phyloP scores from a whole-genome alignment of 2,888 invertebrate species.

The Gandaritis pyraliata region DNA sequence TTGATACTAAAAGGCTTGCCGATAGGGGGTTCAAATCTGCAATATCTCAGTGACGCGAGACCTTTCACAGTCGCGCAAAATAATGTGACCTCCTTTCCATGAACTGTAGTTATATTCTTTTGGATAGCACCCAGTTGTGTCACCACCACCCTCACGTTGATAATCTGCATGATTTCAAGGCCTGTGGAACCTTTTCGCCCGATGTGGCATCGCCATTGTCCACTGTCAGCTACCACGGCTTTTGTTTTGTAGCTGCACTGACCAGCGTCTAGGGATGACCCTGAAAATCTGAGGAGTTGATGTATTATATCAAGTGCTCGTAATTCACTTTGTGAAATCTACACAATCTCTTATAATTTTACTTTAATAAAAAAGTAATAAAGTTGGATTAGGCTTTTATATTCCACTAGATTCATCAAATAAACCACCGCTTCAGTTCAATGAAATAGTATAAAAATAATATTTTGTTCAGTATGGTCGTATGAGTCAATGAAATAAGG shows the following conservation, averaged over 20 bases:
- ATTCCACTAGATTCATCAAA: too few relatives aligned
- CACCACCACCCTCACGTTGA: slow-evolving; percentile 66
- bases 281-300: slow-evolving; percentile 61
- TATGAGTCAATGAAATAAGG: too few relatives aligned
- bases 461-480: too few relatives aligned
- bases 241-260: slow-evolving; percentile 67
- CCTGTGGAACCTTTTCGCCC: slow-evolving; percentile 59
- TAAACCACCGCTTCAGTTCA: too few relatives aligned
- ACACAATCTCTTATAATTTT: too few relatives aligned
- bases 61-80: slow-evolving; percentile 70
- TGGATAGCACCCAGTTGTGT: slow-evolving; percentile 67
- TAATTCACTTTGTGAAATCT: background rate
- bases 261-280: slow-evolving; percentile 62
- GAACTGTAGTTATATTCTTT: slow-evolving; percentile 56
- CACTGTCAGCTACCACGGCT: slow-evolving; percentile 60
- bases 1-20: slow-evolving; percentile 75
- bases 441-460: too few relatives aligned
- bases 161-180: slow-evolving; percentile 62
- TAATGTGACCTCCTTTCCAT: slow-evolving; percentile 65
- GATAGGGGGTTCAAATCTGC: slow-evolving; percentile 77
- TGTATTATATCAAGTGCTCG: background rate
- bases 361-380: too few relatives aligned
- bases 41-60: slow-evolving; percentile 70
- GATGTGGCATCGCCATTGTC: slow-evolving; percentile 79
- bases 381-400: too few relatives aligned